These are phyloP conservation scores for Lacerta agilis DNA, from an alignment of 2,797 vertebrate species.

Conservation along the genomic window DNA sequence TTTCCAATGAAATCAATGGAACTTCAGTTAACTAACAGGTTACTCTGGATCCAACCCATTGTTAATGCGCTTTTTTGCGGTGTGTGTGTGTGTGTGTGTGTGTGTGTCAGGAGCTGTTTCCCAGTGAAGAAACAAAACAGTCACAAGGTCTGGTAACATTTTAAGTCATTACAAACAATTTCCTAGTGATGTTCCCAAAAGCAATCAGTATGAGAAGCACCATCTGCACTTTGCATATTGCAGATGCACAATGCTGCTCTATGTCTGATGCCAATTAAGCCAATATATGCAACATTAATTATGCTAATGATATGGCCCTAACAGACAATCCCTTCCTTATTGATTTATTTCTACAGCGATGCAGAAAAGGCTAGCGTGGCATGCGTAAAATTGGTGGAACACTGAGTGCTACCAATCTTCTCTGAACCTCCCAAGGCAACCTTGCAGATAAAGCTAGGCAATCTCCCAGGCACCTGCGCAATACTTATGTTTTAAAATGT, in stretches of 20 bases:
- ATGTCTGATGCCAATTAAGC: conserved; percentile 1
- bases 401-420: not conserved
- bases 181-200: not conserved
- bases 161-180: not conserved
- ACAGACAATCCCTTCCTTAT: not conserved
- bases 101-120: not conserved
- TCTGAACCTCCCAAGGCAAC: not conserved
- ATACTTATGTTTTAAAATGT: not conserved
- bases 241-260: not conserved
- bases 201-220: not conserved
- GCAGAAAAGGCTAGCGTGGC: not conserved
- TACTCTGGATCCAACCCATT: no score
- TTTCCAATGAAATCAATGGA: not conserved
- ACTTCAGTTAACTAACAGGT: not conserved
- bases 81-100: no score
- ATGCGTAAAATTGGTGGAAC: not conserved
- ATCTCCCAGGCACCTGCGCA: not conserved
- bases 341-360: not conserved
- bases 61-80: not conserved
- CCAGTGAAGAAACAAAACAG: not conserved
- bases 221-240: not conserved
- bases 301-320: not conserved
- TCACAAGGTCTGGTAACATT: not conserved
- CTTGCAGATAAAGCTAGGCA: no score
- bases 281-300: not conserved